Conservation (phyloP, 2,113 vertebrate species). For the Pao palembangensis region DNA sequence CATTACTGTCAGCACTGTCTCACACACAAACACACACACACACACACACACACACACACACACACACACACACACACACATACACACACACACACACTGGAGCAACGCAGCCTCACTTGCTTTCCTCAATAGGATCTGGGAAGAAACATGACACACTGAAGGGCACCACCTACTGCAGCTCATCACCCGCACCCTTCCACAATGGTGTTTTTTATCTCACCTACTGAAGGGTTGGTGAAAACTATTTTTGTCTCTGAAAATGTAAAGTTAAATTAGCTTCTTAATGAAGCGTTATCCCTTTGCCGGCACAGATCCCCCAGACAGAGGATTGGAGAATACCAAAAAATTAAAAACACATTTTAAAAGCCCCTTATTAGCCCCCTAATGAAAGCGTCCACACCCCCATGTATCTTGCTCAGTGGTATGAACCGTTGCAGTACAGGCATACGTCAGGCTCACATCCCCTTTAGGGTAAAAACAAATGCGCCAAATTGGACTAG, state of each 20-base stretch:
- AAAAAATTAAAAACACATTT: no score
- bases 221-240: conserved; percentile 30
- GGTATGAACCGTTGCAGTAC: not conserved
- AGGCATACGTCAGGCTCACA: not conserved
- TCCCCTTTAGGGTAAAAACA: not conserved
- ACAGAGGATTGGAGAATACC: no score
- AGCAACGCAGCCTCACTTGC: conserved; percentile 46
- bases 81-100: conserved; percentile 29
- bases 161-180: conserved; percentile 50
- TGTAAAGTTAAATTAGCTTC: conserved; percentile 6
- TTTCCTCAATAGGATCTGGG: conserved; percentile 58
- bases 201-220: conserved; percentile 35
- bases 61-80: no score
- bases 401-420: not conserved
- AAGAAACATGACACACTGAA: conserved; percentile 61
- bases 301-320: no score
- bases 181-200: conserved; percentile 29
- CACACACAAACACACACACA: conserved; percentile 39
- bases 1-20: conserved; percentile 63
- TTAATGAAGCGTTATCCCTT: conserved; percentile 24
- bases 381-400: no score
- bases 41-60: conserved; percentile 33
- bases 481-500: not conserved
- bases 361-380: no score
- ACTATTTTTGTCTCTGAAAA: not conserved